These are phyloP conservation scores for Okapia johnstoni DNA, from an alignment of 2,113 vertebrate species.

Conservation along the genomic window DNA sequence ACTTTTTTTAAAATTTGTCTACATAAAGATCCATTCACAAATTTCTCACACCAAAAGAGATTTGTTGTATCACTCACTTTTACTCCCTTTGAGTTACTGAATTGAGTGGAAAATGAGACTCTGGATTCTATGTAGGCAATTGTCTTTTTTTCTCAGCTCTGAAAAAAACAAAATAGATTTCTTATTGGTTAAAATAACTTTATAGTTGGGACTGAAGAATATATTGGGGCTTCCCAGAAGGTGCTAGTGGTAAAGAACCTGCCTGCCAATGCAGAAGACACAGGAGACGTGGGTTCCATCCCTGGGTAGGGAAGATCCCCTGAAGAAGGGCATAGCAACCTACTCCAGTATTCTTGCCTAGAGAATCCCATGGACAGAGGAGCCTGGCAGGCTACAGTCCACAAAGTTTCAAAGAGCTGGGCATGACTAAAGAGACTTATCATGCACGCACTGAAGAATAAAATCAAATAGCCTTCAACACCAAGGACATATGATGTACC, in stretches of 20 bases:
- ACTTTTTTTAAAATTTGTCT: neutral
- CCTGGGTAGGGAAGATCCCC: neutral
- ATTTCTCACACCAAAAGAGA: neutral
- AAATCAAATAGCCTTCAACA: neutral
- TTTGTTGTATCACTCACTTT: neutral
- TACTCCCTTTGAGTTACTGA: neutral
- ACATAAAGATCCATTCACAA: neutral
- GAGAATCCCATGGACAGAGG: neutral
- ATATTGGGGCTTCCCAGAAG: neutral
- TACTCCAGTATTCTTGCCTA: neutral
- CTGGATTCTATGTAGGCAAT: neutral
- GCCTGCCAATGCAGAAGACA: neutral
- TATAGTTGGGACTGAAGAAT: neutral
- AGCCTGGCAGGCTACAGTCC: neutral
- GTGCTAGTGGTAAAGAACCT: neutral
- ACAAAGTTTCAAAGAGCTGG: neutral
- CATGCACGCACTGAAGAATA: neutral
- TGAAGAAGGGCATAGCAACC: neutral
- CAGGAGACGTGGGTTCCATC: neutral
- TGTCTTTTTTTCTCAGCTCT: neutral
- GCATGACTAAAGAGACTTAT: neutral
- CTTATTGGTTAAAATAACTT: neutral
- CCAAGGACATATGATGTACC: neutral
- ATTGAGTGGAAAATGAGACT: neutral
- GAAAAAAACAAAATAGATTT: neutral